phyloP scores from a whole-genome alignment of 2,888 invertebrate genomes.

The Merodon equestris region DNA sequence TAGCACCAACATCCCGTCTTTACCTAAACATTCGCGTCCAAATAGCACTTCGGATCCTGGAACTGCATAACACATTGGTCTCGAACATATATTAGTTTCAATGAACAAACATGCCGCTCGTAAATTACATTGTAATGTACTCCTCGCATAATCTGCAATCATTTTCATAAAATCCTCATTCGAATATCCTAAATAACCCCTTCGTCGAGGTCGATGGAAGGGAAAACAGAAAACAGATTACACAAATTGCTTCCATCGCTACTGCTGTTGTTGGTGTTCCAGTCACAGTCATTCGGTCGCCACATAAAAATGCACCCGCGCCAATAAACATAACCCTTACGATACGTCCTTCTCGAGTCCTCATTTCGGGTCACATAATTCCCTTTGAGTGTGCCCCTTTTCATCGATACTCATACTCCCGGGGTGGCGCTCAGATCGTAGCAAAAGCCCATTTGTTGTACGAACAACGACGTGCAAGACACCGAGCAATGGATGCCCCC shows the following conservation, averaged over 20 bases:
- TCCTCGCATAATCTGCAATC: slow-evolving; percentile 64
- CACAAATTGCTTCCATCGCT: slow-evolving; percentile 63
- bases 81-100: slow-evolving; percentile 49
- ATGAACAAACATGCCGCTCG: slow-evolving; percentile 55
- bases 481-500: too few relatives aligned
- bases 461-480: slow-evolving; percentile 61
- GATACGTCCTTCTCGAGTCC: slow-evolving; percentile 3
- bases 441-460: slow-evolving; percentile 19
- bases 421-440: too few relatives aligned
- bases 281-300: slow-evolving; percentile 58
- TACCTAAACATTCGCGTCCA: too few relatives aligned
- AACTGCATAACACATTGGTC: slow-evolving; percentile 31
- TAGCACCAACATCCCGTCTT: too few relatives aligned
- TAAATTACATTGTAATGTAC: slow-evolving; percentile 65
- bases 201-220: slow-evolving; percentile 1
- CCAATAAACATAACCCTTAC: slow-evolving; percentile 16
- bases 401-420: neutral
- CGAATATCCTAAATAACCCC: slow-evolving; percentile 50
- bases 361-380: slow-evolving; percentile 21
- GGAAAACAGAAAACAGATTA: slow-evolving; percentile 43
- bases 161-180: slow-evolving; percentile 66
- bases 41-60: too few relatives aligned
- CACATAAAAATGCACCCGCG: slow-evolving; percentile 61
- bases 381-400: neutral
- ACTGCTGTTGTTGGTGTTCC: neutral